phyloP scores from a whole-genome alignment of 2,888 invertebrate species.

The Lepeophtheirus nordmannii region DNA sequence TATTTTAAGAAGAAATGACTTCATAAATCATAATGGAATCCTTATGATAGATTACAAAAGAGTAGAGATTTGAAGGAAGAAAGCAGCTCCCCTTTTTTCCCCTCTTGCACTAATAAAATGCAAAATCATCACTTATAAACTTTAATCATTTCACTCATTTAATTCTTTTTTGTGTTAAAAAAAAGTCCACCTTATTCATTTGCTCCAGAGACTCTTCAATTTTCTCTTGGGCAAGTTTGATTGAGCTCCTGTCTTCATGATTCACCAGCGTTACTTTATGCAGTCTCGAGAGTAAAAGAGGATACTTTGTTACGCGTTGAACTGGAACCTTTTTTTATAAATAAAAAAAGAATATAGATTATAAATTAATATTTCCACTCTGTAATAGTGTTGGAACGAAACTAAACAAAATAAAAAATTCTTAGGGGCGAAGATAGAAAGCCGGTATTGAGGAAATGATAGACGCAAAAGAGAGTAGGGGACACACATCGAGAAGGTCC shows the following conservation, averaged over 20 bases:
- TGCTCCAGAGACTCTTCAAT: constrained; percentile 83
- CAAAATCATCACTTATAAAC: too few relatives aligned
- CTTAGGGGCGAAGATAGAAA: not conserved
- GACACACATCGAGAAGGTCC: not conserved
- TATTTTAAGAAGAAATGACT: too few relatives aligned
- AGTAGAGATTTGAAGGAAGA: too few relatives aligned
- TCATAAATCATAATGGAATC: too few relatives aligned
- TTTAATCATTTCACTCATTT: too few relatives aligned
- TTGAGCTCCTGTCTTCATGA: constrained; percentile 57
- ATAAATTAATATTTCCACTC: not conserved
- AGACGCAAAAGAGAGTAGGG: not conserved
- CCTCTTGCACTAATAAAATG: too few relatives aligned
- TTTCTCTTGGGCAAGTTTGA: constrained; percentile 73
- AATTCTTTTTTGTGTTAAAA: too few relatives aligned
- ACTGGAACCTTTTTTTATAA: constrained; percentile 62
- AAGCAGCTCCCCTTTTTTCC: too few relatives aligned
- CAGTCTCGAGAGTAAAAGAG: constrained; percentile 70
- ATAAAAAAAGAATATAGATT: constrained; percentile 23
- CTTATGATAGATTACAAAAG: too few relatives aligned
- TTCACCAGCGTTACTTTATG: constrained; percentile 75
- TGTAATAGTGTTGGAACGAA: not conserved
- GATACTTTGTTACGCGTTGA: constrained; percentile 91
- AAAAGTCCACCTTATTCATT: constrained; percentile 53
- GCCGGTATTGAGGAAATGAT: constrained; percentile 5
- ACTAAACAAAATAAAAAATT: not conserved